These are phyloP conservation scores for Branchipolynoe longqiensis DNA, from an alignment of 2,888 invertebrate genomes.

Conservation along the genomic window DNA sequence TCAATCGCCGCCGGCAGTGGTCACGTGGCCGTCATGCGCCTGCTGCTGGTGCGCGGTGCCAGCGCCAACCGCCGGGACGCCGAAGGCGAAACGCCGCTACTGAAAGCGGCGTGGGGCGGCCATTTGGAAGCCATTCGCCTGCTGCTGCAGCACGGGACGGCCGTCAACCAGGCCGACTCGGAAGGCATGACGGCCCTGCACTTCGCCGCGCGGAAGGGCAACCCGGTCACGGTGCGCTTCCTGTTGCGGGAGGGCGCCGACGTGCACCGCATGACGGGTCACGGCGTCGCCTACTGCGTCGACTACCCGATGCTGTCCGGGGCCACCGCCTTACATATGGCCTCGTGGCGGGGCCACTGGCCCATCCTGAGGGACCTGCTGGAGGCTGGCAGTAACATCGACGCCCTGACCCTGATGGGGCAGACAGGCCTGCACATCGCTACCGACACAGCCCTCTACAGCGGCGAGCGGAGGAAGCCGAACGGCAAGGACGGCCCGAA, in stretches of 20 bases:
- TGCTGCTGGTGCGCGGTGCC: constrained; percentile 50
- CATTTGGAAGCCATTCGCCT: constrained; percentile 50
- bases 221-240: constrained; percentile 59
- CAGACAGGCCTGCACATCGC: constrained; percentile 42
- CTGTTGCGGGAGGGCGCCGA: constrained; percentile 53
- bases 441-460: constrained; percentile 34
- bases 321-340: constrained; percentile 35
- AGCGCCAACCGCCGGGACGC: constrained; percentile 53
- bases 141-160: constrained; percentile 43
- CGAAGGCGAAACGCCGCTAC: constrained; percentile 61
- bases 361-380: constrained; percentile 14
- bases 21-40: constrained; percentile 45
- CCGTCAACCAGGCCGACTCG: constrained; percentile 41
- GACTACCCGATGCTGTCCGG: constrained; percentile 43
- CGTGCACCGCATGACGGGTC: constrained; percentile 25
- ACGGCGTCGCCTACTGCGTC: constrained; percentile 15
- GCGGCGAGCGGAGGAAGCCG: constrained; percentile 16
- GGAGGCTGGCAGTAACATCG: constrained; percentile 28
- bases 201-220: constrained; percentile 55
- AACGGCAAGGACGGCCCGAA: not conserved
- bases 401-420: constrained; percentile 32
- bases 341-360: constrained; percentile 30
- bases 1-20: constrained; percentile 65
- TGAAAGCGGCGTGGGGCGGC: constrained; percentile 57
- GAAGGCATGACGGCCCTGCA: constrained; percentile 61